These are phyloP conservation scores for Micromesistius poutassou DNA, from an alignment of 2,797 vertebrate species.

Conservation along the genomic window DNA sequence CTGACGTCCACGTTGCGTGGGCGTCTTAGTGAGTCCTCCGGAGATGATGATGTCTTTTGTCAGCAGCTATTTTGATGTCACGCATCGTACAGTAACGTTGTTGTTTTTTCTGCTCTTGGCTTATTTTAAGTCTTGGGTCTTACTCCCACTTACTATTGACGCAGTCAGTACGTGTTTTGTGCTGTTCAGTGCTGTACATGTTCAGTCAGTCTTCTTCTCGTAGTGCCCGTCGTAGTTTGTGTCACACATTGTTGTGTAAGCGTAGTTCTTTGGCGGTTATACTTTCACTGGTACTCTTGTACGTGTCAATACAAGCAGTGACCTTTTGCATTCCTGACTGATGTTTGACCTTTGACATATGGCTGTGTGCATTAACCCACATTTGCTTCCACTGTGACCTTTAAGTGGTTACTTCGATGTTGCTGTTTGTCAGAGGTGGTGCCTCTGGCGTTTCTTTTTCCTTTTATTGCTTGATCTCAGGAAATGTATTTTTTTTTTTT, in stretches of 20 bases:
- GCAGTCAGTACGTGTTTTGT: not conserved
- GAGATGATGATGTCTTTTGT: not conserved
- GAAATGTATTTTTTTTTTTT: not conserved
- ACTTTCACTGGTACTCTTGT: not conserved
- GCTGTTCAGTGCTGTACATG: not conserved
- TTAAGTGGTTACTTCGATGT: slow-evolving; percentile 2
- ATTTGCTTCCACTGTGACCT: not conserved
- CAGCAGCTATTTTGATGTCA: not conserved
- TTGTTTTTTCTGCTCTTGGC: not conserved
- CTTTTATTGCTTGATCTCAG: not conserved
- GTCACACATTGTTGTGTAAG: not conserved
- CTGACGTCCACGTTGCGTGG: too few species aligned
- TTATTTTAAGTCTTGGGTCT: not conserved
- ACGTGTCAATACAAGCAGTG: not conserved
- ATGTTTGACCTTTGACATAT: not conserved
- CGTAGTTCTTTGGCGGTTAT: not conserved
- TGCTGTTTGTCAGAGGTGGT: slow-evolving; percentile 16
- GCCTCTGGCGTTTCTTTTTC: not conserved
- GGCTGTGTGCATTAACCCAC: not conserved
- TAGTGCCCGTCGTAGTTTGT: not conserved
- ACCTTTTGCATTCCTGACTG: not conserved
- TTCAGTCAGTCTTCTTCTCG: not conserved
- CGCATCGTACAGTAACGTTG: not conserved
- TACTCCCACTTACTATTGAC: not conserved
- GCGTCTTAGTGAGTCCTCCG: not conserved